Evolutionary conservation across 2,888 invertebrate species (phyloP), one percentile per base, ranked within the genome.

Genomic region (Lasioglossum marginatum): DNA sequence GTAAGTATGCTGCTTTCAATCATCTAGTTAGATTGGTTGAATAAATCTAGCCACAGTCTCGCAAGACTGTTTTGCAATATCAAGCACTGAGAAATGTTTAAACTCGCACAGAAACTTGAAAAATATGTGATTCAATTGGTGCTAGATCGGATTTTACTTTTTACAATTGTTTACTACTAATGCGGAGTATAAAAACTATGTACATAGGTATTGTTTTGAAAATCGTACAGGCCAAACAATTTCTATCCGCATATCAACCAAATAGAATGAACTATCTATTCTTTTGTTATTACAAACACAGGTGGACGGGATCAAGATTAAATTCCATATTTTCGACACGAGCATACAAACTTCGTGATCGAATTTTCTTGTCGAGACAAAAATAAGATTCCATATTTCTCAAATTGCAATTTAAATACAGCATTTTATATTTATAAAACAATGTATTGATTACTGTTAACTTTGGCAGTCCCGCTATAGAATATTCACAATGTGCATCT

Each of bases 181-280:
- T 88, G 90, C 91, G 86, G 90, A 92, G 94, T 94, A 94, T 94
- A 94, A 94, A 92, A 94, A 94, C 93, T 94, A 94, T 94, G 89
- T 94, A 94, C 93, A 94, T 85, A 90, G 91, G 87, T 91, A 89
- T 91, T 89, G 86, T 89, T 89, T 80, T 88, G 87, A 84, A 86
- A 88, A 83, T 91, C 90, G 86, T 91, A 86, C 87, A 91, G 90
- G 87, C 85, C 89, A 89, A 90, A 90, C 84, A 87, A 87, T 79
- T 75, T 82, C 68, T 75, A 70, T 85, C 89, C 82, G 81, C 76
- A 82, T 66, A 68, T 85, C 63, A 87, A 91, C 83, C 34, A 72
- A 91, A 77, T 82, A 85, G 76, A 83, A 89, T 66, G 72, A 82
- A 81, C 86, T 77, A 60, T 72, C 66, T 82, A 77, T 84, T 85